Conservation (phyloP, 2,888 invertebrate genomes). For the Dicranocentrus wangi region DNA sequence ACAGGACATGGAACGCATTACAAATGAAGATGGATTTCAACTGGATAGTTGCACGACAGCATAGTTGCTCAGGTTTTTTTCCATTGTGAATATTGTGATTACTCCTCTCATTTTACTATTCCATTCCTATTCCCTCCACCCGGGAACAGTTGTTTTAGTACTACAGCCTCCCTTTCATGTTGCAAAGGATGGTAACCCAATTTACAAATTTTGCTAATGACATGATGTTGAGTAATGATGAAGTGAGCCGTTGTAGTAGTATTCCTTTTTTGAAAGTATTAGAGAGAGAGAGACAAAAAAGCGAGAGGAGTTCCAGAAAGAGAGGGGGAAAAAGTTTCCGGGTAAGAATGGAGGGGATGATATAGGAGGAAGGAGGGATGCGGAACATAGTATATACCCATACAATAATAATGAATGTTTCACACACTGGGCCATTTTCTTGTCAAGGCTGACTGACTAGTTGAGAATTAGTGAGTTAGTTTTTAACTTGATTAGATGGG, state of each 20-base stretch:
- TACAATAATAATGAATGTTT: too few relatives aligned
- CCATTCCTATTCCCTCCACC: neutral
- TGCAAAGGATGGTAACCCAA: constrained; percentile 33
- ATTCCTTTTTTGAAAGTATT: neutral
- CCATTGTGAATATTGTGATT: neutral
- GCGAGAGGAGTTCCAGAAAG: neutral
- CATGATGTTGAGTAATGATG: constrained; percentile 48
- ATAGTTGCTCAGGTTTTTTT: too few relatives aligned
- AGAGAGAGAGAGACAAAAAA: too few relatives aligned
- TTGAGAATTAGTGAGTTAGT: constrained; percentile 28
- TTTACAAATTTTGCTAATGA: constrained; percentile 57
- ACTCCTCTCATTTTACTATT: constrained; percentile 4
- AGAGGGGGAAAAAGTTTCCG: neutral
- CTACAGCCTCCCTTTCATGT: constrained; percentile 5
- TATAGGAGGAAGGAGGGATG: neutral
- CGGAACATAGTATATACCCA: too few relatives aligned
- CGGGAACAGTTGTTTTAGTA: too few relatives aligned
- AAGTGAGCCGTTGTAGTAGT: neutral
- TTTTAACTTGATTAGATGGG: constrained; percentile 38
- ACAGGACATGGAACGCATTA: too few relatives aligned
- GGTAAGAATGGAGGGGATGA: neutral
- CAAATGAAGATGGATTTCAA: too few relatives aligned
- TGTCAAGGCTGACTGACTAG: constrained; percentile 38
- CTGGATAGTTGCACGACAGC: too few relatives aligned
- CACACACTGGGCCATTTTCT: constrained; percentile 9